Conservation (phyloP, 2,888 invertebrate genomes). For the Diadegma fenestrale region DNA sequence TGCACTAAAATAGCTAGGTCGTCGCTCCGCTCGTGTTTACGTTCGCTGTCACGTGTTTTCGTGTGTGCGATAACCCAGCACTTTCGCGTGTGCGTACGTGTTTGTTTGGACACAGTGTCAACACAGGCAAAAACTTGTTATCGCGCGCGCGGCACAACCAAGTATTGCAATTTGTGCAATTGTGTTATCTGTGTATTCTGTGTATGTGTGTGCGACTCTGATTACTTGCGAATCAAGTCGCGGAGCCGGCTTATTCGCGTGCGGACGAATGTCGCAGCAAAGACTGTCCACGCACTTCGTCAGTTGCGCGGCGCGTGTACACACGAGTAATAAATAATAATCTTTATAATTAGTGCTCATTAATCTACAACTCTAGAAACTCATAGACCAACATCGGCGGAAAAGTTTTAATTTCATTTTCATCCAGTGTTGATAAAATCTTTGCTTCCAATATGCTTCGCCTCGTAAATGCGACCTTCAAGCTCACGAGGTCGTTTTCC, state of each 20-base stretch:
- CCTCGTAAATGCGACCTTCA: conserved; percentile 66
- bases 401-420: background rate
- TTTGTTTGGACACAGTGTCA: background rate
- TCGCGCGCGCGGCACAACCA: background rate
- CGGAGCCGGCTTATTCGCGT: background rate
- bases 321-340: background rate
- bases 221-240: background rate
- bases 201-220: background rate
- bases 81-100: background rate
- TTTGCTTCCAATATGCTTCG: conserved; percentile 74
- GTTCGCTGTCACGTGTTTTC: too few relatives aligned
- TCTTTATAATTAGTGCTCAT: conserved; percentile 9
- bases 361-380: background rate
- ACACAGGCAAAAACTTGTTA: background rate
- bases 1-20: background rate
- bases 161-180: background rate
- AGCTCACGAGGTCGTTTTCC: conserved; percentile 74
- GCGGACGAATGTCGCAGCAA: background rate
- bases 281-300: background rate
- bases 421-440: background rate
- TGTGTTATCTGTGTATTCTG: background rate
- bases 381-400: background rate
- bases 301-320: background rate
- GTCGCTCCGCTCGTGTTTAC: too few relatives aligned
- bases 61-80: background rate